These are phyloP conservation scores for Holacanthella duospinosa DNA, from an alignment of 2,888 invertebrate genomes.

Conservation along the genomic window DNA sequence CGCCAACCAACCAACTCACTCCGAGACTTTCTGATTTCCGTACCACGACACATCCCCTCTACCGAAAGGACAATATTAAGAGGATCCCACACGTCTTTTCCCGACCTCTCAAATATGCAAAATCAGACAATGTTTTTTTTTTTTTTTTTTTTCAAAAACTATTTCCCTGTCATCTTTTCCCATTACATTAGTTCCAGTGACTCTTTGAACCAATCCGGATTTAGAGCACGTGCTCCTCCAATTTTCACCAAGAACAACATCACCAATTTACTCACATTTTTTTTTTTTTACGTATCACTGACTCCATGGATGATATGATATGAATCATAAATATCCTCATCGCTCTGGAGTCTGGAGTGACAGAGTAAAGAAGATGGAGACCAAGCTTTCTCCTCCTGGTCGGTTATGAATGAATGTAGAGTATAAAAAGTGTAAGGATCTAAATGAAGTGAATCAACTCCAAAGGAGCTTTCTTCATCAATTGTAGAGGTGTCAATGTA, in stretches of 20 bases:
- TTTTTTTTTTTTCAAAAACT: constrained; percentile 11
- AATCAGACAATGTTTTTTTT: constrained; percentile 12
- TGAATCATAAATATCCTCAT: neutral
- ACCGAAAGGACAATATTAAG: neutral
- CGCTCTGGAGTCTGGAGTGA: neutral
- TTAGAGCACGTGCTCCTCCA: too few relatives aligned
- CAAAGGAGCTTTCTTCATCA: neutral
- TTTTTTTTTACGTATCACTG: neutral
- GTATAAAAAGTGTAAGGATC: too few relatives aligned
- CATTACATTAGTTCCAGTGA: constrained; percentile 12
- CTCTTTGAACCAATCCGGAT: neutral
- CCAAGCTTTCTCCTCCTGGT: neutral
- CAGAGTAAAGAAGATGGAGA: too few relatives aligned
- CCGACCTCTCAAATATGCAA: neutral
- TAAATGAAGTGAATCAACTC: too few relatives aligned
- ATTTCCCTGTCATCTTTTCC: constrained; percentile 6
- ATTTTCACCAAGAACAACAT: neutral
- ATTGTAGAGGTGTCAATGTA: neutral
- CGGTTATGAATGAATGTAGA: too few relatives aligned
- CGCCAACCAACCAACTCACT: too few relatives aligned
- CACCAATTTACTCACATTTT: neutral
- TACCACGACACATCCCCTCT: too few relatives aligned
- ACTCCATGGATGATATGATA: neutral
- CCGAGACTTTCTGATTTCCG: neutral
- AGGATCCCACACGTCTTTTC: constrained; percentile 1